Conservation (phyloP, 1,140 invertebrate species). For the Pemphigus obesinymphae region DNA sequence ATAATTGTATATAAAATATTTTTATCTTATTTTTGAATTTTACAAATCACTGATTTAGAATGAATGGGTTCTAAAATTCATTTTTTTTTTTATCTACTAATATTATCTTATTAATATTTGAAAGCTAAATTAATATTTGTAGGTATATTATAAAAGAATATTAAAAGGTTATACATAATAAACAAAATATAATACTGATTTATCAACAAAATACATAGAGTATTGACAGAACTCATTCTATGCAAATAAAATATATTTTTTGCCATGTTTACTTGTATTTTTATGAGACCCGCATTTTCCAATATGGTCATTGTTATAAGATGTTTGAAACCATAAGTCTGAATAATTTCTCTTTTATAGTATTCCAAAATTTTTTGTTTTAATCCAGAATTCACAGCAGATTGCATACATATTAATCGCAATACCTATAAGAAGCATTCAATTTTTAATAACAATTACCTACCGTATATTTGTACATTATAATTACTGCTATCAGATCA, state of each 20-base stretch:
- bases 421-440: constrained; percentile 57
- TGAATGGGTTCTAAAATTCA: no score
- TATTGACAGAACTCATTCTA: no score
- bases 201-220: no score
- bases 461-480: background rate
- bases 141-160: no score
- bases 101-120: no score
- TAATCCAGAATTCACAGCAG: constrained; percentile 78
- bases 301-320: constrained; percentile 79
- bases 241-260: no score
- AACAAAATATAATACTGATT: no score
- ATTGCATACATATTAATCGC: constrained; percentile 84
- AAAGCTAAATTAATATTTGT: no score
- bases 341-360: constrained; percentile 87
- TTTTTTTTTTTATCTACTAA: no score
- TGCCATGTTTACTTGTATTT: constrained; percentile 60
- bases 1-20: background rate
- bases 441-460: background rate
- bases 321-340: constrained; percentile 86
- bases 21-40: no score
- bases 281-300: constrained; percentile 79
- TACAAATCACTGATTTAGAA: no score
- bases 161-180: no score
- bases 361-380: constrained; percentile 85
- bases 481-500: constrained; percentile 65